Evolutionary conservation across 2,113 vertebrate genomes (phyloP).

Genomic region (Emydura subglobosa): DNA sequence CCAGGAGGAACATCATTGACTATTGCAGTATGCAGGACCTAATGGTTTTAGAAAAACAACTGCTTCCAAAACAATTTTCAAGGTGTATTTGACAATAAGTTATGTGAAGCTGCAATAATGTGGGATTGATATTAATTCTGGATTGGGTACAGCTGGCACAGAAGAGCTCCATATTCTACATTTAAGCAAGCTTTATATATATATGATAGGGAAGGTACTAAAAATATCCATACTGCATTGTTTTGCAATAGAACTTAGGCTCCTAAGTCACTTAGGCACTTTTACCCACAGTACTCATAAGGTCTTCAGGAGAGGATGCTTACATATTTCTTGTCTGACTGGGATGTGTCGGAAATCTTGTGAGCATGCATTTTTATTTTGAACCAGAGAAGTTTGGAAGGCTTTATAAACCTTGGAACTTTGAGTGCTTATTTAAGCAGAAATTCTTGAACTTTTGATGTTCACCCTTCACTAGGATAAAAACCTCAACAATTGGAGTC

Average conservation of each 20-base stretch:
- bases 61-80: conserved; percentile 54
- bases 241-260: not conserved
- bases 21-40: conserved; percentile 48
- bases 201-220: not conserved
- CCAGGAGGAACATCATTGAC: conserved; percentile 64
- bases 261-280: not conserved
- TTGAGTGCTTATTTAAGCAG: not conserved
- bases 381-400: not conserved
- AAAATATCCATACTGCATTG: not conserved
- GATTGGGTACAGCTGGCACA: conserved; percentile 5
- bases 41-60: conserved; percentile 50
- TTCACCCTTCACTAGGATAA: not conserved
- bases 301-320: not conserved
- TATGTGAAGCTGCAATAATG: conserved; percentile 16
- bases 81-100: conserved; percentile 36
- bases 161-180: not conserved
- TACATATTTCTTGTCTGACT: not conserved
- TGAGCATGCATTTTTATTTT: not conserved
- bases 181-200: not conserved
- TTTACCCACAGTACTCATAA: not conserved
- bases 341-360: not conserved
- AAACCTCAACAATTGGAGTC: rapidly evolving
- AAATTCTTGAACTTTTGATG: not conserved
- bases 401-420: not conserved
- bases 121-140: not conserved